Base-by-base conservation (phyloP, 2,888 invertebrate species). In the Reticulitermes lucifugus region DNA sequence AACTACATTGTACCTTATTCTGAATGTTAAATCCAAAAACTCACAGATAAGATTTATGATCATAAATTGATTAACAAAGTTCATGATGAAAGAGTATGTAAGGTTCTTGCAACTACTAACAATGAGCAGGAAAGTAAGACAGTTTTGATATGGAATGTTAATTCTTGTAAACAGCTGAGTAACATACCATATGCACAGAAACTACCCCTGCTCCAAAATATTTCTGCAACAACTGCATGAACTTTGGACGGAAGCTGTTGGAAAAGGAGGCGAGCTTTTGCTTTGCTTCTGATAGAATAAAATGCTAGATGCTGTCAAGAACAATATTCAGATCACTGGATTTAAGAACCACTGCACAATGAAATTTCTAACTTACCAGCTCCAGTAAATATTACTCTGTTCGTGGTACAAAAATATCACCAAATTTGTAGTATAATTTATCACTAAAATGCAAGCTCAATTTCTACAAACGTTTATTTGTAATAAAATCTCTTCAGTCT, bases 241-340 rank as follows among this genome's bases (percentile, higher is more conserved):
- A n/a, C 6, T 77, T 77, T 77, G 77, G 77, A 77, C 77, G 77
- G 77, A 77, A 46, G 41, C 46, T 46, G 41, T 77, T 77, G n/a
- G 77, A 77, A 77, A 77, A 77, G 77, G n/a, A 77, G 51, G 51
- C n/a, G 21, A 77, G 10, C 21, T 73, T 35, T 29, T 14, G 10
- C 12, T 65, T 65, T 65, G 65, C 25, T 65, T 65, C 2, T 10
- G 12, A 65, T 25, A 18, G 55, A 55, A 55, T 51, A 55, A 55
- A 55, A 55, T 55, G 4, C 18, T 55, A 14, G 18, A 2, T 55
- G 55, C 55, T 55, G 18, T 2, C 14, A 55, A 55, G 14, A 55
- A 12, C 46, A 55, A 18, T 55, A 55, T 55, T 18, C 55, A 55
- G 14, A 55, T 14, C 18, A 55, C 18, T 1, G 18, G 14, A 55